Percentiles rank a stretch among this genome's conserved stretches.
These are phyloP conservation scores for Poeciliopsis paucimaculata DNA, from an alignment of 2,797 vertebrate species.

Conservation along the genomic window DNA sequence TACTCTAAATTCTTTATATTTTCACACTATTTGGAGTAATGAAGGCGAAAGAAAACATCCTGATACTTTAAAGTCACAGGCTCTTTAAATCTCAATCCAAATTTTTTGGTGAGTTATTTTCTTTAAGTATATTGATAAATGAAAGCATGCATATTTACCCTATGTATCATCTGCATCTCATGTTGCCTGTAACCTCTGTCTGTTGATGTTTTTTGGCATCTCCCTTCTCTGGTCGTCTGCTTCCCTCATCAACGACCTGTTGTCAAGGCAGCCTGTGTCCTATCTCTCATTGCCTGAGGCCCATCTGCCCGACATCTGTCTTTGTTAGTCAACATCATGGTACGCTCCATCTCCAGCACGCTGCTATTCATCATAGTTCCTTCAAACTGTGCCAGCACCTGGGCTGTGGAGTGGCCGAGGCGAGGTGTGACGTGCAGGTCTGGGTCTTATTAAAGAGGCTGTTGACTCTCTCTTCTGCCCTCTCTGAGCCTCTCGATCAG, in stretches of 20 bases:
- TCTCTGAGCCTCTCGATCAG: constrained; percentile 48
- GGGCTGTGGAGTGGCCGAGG: constrained; percentile 53
- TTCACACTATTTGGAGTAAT: background rate
- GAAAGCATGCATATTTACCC: constrained; percentile 3
- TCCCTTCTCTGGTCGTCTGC: constrained; percentile 57
- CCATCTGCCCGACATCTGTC: constrained; percentile 73
- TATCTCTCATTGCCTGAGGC: constrained; percentile 73
- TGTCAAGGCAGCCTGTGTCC: constrained; percentile 61
- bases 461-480: constrained; percentile 55
- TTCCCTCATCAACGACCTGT: constrained; percentile 65
- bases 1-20: background rate
- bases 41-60: background rate
- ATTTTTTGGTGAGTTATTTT: background rate
- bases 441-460: constrained; percentile 60
- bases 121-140: constrained; percentile 20
- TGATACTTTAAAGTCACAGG: background rate
- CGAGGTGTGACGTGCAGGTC: constrained; percentile 63
- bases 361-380: constrained; percentile 70
- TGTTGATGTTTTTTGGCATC: constrained; percentile 65
- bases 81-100: background rate
- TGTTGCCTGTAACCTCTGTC: constrained; percentile 58
- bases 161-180: constrained; percentile 46
- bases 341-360: constrained; percentile 55
- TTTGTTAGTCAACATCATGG: constrained; percentile 74
- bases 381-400: constrained; percentile 63